Conservation (phyloP, 2,888 invertebrate genomes). For the Drosophila neutralis region DNA sequence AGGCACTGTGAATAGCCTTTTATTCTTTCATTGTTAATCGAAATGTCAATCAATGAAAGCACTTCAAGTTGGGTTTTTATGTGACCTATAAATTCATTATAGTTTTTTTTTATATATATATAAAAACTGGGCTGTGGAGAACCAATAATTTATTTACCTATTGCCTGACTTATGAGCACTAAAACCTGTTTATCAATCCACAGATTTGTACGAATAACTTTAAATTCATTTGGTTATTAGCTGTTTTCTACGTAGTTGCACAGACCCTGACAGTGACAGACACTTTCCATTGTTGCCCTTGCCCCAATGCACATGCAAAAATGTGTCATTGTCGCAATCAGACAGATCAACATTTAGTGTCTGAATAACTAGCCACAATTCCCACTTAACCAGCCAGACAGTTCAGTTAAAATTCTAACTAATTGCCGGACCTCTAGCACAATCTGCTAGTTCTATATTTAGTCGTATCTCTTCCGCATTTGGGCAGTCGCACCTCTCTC, state of each 20-base stretch:
- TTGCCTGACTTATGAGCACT: not conserved
- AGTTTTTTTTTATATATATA: too few relatives aligned
- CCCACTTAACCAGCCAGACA: constrained; percentile 38
- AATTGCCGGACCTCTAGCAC: constrained; percentile 33
- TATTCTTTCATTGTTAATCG: not conserved
- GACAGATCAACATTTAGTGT: constrained; percentile 39
- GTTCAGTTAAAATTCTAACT: constrained; percentile 42
- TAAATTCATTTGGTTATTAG: constrained; percentile 8
- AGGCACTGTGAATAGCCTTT: not conserved
- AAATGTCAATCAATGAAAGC: not conserved
- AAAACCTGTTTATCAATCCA: constrained; percentile 23
- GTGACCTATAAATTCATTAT: not conserved
- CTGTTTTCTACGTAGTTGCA: not conserved
- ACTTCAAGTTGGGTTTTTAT: not conserved
- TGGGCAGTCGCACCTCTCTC: constrained; percentile 34
- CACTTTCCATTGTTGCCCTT: constrained; percentile 47
- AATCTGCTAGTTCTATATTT: constrained; percentile 17
- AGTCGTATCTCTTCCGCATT: constrained; percentile 53
- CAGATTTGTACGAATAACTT: not conserved
- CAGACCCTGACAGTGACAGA: constrained; percentile 7
- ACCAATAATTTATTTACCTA: constrained; percentile 1
- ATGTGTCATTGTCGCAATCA: constrained; percentile 33
- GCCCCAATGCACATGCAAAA: constrained; percentile 27
- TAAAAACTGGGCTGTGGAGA: not conserved
- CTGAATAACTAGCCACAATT: constrained; percentile 30